These are phyloP conservation scores for Rhineura floridana DNA, from an alignment of 2,113 vertebrate genomes.

Conservation along the genomic window DNA sequence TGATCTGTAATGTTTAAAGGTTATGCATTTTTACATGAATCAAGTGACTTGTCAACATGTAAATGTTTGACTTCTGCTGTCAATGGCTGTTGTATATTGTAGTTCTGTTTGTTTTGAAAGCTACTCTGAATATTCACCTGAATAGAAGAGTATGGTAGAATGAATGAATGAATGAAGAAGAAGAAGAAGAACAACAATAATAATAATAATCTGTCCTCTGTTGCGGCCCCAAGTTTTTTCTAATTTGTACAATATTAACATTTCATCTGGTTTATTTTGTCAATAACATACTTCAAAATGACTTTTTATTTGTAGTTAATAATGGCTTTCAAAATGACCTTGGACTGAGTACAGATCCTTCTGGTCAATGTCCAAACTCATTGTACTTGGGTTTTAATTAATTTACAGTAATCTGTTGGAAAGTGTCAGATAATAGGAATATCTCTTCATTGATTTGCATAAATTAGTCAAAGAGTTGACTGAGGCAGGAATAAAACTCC, in stretches of 20 bases:
- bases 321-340: constrained; percentile 10
- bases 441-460: constrained; percentile 1
- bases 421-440: neutral
- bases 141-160: neutral
- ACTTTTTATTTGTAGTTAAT: neutral
- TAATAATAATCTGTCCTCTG: neutral
- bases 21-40: constrained; percentile 30
- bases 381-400: constrained; percentile 3
- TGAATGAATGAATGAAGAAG: too few species aligned
- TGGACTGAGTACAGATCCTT: neutral
- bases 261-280: constrained; percentile 1
- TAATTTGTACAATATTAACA: constrained; percentile 21
- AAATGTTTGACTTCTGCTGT: constrained; percentile 12
- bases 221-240: neutral
- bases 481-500: neutral
- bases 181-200: neutral
- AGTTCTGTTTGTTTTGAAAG: neutral
- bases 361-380: constrained; percentile 2
- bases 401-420: neutral
- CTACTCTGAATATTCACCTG: neutral
- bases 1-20: constrained; percentile 16
- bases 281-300: constrained; percentile 16
- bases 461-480: neutral
- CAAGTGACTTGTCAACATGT: neutral
- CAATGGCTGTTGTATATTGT: neutral